Base-by-base conservation (phyloP, 2,888 invertebrate genomes). In the Myopa testacea region DNA sequence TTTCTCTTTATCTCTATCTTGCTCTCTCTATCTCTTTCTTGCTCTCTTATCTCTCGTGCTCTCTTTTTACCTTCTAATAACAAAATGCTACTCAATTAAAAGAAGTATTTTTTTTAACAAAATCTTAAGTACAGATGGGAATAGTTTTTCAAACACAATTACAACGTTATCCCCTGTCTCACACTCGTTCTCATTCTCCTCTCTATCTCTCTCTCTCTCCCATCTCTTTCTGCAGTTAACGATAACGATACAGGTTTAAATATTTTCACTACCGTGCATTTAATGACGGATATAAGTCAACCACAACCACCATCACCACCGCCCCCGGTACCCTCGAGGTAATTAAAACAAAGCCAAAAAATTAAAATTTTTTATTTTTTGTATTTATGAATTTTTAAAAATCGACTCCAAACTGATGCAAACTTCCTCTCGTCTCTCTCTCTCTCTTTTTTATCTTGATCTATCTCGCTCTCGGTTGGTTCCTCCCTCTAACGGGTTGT, bases 201-300 rank as follows among this genome's bases (percentile, higher is more conserved):
- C 71, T 78, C 38, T 58, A 50, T 78, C 70, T 78, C 52, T 75
- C 63, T 74, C 71, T 26, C 40, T 63, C 73, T 63, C 26, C 55
- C 62, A 65, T 78, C 38, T 78, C 68, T 75, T 65, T 76, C 78
- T 78, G 72, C 78, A 78, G 78, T 70, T 50, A 19, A 38, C 75
- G 68, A 58, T 68, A 75, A 75, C 38, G n/a, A 38, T 75, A 55
- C 58, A n/a, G 68, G 68, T 14, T 58, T 14, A n/a, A 26, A 62
- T 63, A 19, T 45, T 69, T 75, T 60, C 69, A 26, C 68, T 60
- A 75, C 34, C 34, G 58, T 68, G 45, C 58, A 68, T 12, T 69
- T 69, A 68, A 26, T 75, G 34, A 40, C 75, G 75, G 69, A 75
- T 34, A 34, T 68, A 52, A 65, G n/a, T 67, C 12, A n/a, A 26